A percentile compares a stretch with the other conserved stretches of the same genome.
phyloP scores from a whole-genome alignment of 2,888 invertebrate genomes.

The Protodeltote pygarga region DNA sequence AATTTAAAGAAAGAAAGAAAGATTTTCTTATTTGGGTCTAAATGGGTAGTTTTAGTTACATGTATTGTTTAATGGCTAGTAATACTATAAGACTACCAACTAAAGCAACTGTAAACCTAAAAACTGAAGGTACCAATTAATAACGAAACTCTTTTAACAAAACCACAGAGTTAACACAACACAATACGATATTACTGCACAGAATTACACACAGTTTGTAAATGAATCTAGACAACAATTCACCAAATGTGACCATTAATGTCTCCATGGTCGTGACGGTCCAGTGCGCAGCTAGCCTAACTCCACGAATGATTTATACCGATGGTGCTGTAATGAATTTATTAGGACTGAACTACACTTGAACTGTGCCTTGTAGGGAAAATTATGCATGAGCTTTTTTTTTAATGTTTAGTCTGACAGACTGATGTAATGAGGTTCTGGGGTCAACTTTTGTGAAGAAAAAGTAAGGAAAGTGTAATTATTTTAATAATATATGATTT shows the following conservation, averaged over 20 bases:
- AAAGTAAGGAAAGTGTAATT: no score
- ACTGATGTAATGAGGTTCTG: no score
- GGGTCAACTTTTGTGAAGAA: no score
- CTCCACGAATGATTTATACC: slow-evolving; percentile 62
- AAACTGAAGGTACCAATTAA: no score
- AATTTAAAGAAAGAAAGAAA: no score
- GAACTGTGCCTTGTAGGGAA: slow-evolving; percentile 41
- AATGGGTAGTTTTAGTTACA: no score
- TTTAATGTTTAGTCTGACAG: not conserved
- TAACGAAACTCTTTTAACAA: not conserved
- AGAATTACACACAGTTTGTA: slow-evolving; percentile 7
- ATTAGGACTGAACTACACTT: slow-evolving; percentile 57
- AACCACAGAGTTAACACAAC: not conserved
- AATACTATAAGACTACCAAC: no score
- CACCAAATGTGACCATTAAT: slow-evolving; percentile 29
- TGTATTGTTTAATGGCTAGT: no score
- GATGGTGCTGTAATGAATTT: slow-evolving; percentile 70
- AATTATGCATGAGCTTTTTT: slow-evolving; percentile 11
- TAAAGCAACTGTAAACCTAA: no score
- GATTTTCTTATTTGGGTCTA: no score
- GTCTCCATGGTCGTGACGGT: slow-evolving; percentile 27
- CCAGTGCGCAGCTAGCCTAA: slow-evolving; percentile 30
- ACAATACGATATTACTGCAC: slow-evolving; percentile 1
- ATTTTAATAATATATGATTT: no score
- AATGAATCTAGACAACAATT: slow-evolving; percentile 29